Evolutionary conservation across 2,797 vertebrate species (phyloP).

Genomic region (Cirrhinus mrigala): DNA sequence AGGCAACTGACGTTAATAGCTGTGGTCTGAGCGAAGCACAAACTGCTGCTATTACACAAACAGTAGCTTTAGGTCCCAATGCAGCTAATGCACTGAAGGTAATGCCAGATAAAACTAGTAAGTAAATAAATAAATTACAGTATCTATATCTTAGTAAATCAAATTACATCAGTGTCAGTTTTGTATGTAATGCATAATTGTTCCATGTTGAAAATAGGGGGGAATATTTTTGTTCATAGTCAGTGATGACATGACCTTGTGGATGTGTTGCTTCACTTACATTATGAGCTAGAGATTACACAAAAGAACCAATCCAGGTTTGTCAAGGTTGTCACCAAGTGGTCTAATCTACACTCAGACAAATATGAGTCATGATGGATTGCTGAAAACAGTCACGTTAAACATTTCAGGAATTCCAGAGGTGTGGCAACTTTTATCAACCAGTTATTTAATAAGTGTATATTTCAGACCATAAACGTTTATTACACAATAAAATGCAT

Average conservation of each 20-base stretch:
- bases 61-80: constrained; percentile 66
- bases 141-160: background rate
- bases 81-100: constrained; percentile 54
- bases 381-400: constrained; percentile 62
- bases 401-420: constrained; percentile 69
- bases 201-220: constrained; percentile 57
- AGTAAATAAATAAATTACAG: background rate
- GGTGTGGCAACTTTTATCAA: constrained; percentile 58
- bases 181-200: background rate
- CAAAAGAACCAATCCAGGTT: constrained; percentile 72
- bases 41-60: constrained; percentile 70
- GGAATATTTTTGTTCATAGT: constrained; percentile 65
- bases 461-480: too few species aligned
- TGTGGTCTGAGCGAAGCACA: constrained; percentile 40
- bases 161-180: background rate
- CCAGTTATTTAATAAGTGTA: too few species aligned
- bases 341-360: constrained; percentile 62
- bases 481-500: too few species aligned
- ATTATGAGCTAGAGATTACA: constrained; percentile 65
- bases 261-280: constrained; percentile 71
- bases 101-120: constrained; percentile 59
- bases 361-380: constrained; percentile 55
- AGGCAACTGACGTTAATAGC: too few species aligned
- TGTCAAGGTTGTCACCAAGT: constrained; percentile 63
- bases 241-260: constrained; percentile 64